A percentile compares a stretch with the other conserved stretches of the same genome.
These are phyloP conservation scores for Drosophila pseudotalamancana DNA, from an alignment of 2,888 invertebrate genomes.

Conservation along the genomic window DNA sequence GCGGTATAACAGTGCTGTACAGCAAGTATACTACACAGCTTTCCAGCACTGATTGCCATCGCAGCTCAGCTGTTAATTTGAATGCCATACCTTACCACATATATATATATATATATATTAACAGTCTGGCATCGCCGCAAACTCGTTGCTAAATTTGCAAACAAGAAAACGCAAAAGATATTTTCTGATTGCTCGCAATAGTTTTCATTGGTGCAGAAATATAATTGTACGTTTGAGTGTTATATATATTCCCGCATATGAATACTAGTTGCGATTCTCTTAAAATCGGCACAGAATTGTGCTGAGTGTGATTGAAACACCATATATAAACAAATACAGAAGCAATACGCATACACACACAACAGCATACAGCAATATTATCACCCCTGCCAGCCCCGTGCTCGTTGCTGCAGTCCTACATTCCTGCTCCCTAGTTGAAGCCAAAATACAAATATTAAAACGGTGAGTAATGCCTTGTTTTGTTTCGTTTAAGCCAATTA, in stretches of 20 bases:
- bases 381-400: constrained; percentile 35
- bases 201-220: constrained; percentile 12
- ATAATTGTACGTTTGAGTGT: constrained; percentile 4
- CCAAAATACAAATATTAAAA: constrained; percentile 46
- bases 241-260: constrained; percentile 18
- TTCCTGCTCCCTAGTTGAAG: constrained; percentile 41
- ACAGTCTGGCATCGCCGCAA: constrained; percentile 35
- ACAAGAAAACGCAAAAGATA: constrained; percentile 58
- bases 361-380: constrained; percentile 7
- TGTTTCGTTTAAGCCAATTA: constrained; percentile 59
- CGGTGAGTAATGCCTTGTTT: constrained; percentile 67
- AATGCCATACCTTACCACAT: constrained; percentile 2
- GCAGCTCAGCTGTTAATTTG: constrained; percentile 39
- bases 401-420: constrained; percentile 38
- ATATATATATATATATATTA: background rate
- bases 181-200: constrained; percentile 20
- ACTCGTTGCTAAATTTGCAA: constrained; percentile 55
- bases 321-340: constrained; percentile 50
- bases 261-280: constrained; percentile 21
- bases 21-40: background rate
- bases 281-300: constrained; percentile 13
- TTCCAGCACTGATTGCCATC: constrained; percentile 26
- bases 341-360: constrained; percentile 25
- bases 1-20: constrained; percentile 28
- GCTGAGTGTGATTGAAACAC: constrained; percentile 30